Evolutionary conservation across 1,140 invertebrate species (phyloP), one percentile per base, ranked within the genome.

Genomic region (Drosophila melanica): DNA sequence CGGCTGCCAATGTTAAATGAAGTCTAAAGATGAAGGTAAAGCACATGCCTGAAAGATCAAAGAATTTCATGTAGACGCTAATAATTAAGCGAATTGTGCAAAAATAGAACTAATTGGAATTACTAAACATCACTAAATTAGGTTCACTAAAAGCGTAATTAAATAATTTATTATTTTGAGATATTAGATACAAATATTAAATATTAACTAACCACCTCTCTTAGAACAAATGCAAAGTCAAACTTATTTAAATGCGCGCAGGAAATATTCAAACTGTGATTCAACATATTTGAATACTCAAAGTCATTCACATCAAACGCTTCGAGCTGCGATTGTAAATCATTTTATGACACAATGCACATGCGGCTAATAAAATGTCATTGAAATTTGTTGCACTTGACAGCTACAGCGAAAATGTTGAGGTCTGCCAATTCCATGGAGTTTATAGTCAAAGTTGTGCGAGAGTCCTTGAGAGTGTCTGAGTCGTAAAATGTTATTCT

Each of bases 331-430:
- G 63, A 57, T 55, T 77, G 60, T 80, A 72, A 85, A 85, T 80
- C 41, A 47, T 81, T 85, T 86, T 68, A 81, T 64, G 75, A 62
- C 59, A 58, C 30, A 48, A 42, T 55, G 64, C 66, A 74, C 63
- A 75, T 66, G 64, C 37, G 45, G 66, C 66, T 50, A 68, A 82
- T 84, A 81, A 78, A 81, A 81, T 68, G 14, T 45, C 63, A 67
- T 54, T 77, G 57, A 55, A 74, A 80, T 76, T 91, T 75, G 90
- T 75, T 74, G 81, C 85, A 58, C 91, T 95, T 37, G 93, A 94
- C 80, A 95, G 75, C 44, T 10, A 42, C 20, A 14, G 50, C 11
- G 27, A 60, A 41, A 54, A 30, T 37, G 57, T 48, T 45, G 67
- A 64, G 45, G 42, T 23, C 47, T 55, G 51, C 66, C 81, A 84